These are phyloP conservation scores for Formica exsecta DNA, from an alignment of 1,140 invertebrate species.

Conservation along the genomic window DNA sequence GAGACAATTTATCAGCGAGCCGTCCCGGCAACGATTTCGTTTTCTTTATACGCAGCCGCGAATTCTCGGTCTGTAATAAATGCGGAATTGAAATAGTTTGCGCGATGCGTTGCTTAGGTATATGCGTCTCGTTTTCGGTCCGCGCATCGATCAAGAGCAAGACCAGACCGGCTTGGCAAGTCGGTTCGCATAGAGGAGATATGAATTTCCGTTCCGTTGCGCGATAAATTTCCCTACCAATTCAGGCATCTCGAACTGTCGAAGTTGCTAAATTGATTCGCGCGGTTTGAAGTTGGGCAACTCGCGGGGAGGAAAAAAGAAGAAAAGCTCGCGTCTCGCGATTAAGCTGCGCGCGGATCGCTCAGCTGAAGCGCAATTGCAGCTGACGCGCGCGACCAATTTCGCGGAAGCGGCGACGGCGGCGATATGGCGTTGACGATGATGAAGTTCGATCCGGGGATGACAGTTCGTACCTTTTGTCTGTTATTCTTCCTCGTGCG, in stretches of 20 bases:
- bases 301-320: not conserved
- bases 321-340: not conserved
- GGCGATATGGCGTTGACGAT: conserved; percentile 2
- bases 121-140: conserved; percentile 7
- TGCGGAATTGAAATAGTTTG: conserved; percentile 55
- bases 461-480: conserved; percentile 58
- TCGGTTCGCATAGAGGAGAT: conserved; percentile 22
- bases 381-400: conserved; percentile 66
- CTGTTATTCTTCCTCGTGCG: conserved; percentile 64
- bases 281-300: conserved; percentile 52
- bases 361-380: conserved; percentile 52
- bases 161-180: not conserved
- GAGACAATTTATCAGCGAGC: conserved; percentile 38
- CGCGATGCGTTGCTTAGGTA: conserved; percentile 28
- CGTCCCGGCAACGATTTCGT: conserved; percentile 35
- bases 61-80: conserved; percentile 48
- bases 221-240: conserved; percentile 56
- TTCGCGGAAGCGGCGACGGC: conserved; percentile 8
- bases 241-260: conserved; percentile 47
- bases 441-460: conserved; percentile 20
- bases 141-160: conserved; percentile 45
- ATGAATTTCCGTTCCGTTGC: conserved; percentile 50
- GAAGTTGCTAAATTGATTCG: conserved; percentile 58
- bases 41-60: conserved; percentile 43
- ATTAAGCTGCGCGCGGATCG: conserved; percentile 43